Evolutionary conservation across 2,797 vertebrate species (phyloP).

Genomic region (Gobionotothen gibberifrons): DNA sequence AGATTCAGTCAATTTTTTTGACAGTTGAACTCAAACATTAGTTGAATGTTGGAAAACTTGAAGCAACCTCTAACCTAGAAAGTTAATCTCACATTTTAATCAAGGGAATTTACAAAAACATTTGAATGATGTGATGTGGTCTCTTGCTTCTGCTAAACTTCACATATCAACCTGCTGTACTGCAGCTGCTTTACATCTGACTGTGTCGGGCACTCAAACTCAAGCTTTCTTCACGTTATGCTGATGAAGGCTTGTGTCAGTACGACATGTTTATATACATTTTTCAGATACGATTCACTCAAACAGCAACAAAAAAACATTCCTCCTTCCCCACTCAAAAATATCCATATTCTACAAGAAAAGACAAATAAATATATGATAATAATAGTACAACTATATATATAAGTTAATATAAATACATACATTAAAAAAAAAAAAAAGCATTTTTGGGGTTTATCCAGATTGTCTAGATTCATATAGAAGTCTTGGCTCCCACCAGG

Average conservation of each 20-base stretch:
- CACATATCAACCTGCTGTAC: background rate
- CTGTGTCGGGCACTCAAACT: background rate
- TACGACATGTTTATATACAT: too few species aligned
- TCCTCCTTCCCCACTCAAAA: too few species aligned
- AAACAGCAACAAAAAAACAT: too few species aligned
- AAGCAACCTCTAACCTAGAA: constrained; percentile 2
- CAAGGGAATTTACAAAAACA: background rate
- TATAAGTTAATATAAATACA: too few species aligned
- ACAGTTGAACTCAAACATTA: constrained; percentile 14
- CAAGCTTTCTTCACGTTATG: background rate
- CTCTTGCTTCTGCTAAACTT: background rate
- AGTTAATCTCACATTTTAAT: background rate
- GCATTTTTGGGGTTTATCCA: too few species aligned
- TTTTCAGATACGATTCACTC: too few species aligned
- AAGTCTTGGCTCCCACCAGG: too few species aligned
- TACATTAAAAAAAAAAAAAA: too few species aligned
- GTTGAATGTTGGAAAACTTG: background rate
- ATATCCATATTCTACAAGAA: too few species aligned
- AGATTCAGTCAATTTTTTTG: constrained; percentile 12
- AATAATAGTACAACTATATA: too few species aligned
- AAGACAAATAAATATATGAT: too few species aligned
- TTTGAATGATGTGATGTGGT: background rate
- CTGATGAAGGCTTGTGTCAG: background rate
- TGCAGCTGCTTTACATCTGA: background rate
- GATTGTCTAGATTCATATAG: too few species aligned